Conservation (phyloP, 2,888 invertebrate genomes). For the Andrena praecox region DNA sequence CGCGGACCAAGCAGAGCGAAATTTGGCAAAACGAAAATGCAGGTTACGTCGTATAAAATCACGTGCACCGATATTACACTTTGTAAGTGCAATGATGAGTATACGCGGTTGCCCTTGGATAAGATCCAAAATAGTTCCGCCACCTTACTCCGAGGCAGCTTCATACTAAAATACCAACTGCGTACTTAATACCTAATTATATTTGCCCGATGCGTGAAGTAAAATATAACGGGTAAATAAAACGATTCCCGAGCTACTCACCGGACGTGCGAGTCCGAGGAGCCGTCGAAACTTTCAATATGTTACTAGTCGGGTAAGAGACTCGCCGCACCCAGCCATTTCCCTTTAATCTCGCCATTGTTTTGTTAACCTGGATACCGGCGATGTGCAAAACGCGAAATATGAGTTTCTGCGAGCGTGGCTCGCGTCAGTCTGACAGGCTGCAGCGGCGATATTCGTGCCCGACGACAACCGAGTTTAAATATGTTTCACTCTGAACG, state of each 20-base stretch:
- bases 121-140: slow-evolving; percentile 72
- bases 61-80: slow-evolving; percentile 65
- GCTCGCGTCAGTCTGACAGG: slow-evolving; percentile 61
- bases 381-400: slow-evolving; percentile 37
- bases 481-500: slow-evolving; percentile 39
- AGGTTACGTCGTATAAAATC: slow-evolving; percentile 57
- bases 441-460: slow-evolving; percentile 47
- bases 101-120: slow-evolving; percentile 72
- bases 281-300: background rate
- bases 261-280: background rate
- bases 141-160: slow-evolving; percentile 66
- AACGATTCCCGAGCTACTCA: background rate
- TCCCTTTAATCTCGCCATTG: slow-evolving; percentile 54
- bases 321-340: slow-evolving; percentile 2
- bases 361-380: slow-evolving; percentile 66
- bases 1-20: slow-evolving; percentile 11
- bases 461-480: slow-evolving; percentile 48
- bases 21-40: slow-evolving; percentile 49
- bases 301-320: background rate
- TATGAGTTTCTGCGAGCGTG: slow-evolving; percentile 45
- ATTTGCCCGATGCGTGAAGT: slow-evolving; percentile 50
- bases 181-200: slow-evolving; percentile 71
- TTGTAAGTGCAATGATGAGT: slow-evolving; percentile 66
- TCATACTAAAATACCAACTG: slow-evolving; percentile 73
- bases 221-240: slow-evolving; percentile 20